A percentile compares a stretch with the other conserved stretches of the same genome.
These are phyloP conservation scores for Conomelus anceps DNA, from an alignment of 2,888 invertebrate genomes.

Conservation along the genomic window DNA sequence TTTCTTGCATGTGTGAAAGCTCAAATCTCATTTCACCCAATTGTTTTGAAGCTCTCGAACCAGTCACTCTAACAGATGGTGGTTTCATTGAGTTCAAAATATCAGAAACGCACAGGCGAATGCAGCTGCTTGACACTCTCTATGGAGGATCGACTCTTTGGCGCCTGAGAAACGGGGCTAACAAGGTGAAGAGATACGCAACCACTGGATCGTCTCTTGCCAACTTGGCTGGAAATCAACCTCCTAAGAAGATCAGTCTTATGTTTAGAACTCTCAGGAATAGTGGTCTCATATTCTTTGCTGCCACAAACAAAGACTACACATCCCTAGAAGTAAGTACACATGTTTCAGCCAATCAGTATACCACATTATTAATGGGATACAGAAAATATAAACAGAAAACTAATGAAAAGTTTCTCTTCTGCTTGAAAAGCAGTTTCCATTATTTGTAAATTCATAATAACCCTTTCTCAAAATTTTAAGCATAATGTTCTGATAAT, in stretches of 20 bases:
- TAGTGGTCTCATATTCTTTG: constrained; percentile 76
- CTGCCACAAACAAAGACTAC: constrained; percentile 80
- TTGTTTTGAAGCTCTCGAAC: constrained; percentile 69
- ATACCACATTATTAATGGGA: too few species aligned
- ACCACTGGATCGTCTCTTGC: constrained; percentile 41
- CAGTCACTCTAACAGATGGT: constrained; percentile 70
- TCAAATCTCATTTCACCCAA: constrained; percentile 65
- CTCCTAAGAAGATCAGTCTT: constrained; percentile 68
- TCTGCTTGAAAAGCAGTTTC: too few species aligned
- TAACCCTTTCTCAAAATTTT: too few species aligned
- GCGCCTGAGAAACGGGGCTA: constrained; percentile 42
- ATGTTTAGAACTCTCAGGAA: constrained; percentile 72
- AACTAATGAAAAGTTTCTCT: too few species aligned
- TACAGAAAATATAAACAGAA: too few species aligned
- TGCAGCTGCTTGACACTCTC: constrained; percentile 74
- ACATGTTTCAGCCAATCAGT: neutral
- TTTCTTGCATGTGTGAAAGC: constrained; percentile 49
- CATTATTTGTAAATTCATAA: too few species aligned
- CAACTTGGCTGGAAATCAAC: constrained; percentile 40
- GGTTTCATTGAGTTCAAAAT: constrained; percentile 71
- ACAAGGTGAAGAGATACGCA: constrained; percentile 36
- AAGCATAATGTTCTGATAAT: too few species aligned
- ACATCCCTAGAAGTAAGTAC: constrained; percentile 63
- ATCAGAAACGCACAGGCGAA: constrained; percentile 76
- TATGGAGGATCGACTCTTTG: constrained; percentile 68